Evolutionary conservation across 2,888 invertebrate genomes (phyloP).

Genomic region (Athalia cordata): DNA sequence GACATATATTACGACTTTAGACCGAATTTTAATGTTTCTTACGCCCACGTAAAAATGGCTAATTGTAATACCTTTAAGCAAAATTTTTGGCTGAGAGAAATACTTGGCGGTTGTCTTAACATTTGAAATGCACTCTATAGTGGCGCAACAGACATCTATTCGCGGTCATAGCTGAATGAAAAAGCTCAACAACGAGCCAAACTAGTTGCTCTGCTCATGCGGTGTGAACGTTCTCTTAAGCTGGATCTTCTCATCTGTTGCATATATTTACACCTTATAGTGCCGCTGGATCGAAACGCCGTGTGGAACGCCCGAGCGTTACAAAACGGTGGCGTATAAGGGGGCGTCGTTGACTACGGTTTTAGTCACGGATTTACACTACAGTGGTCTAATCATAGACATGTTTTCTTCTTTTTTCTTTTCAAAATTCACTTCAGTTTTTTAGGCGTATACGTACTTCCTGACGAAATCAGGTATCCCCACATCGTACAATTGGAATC

Average conservation of each 20-base stretch:
- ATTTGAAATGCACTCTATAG: background rate
- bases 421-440: background rate
- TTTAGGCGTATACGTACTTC: too few species aligned
- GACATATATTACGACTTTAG: too few species aligned
- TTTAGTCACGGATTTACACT: slow-evolving; percentile 21
- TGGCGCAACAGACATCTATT: slow-evolving; percentile 31
- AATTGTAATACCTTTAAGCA: too few species aligned
- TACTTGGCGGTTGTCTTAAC: too few species aligned
- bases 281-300: background rate
- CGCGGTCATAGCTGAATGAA: slow-evolving; percentile 41
- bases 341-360: background rate
- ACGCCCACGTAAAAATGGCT: too few species aligned
- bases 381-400: slow-evolving; percentile 18
- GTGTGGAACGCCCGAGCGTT: too few species aligned
- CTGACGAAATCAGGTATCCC: too few species aligned
- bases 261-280: background rate
- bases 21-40: too few species aligned
- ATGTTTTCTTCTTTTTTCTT: background rate
- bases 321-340: too few species aligned
- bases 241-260: slow-evolving; percentile 1
- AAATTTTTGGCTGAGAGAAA: too few species aligned
- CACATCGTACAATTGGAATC: too few species aligned
- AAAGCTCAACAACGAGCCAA: slow-evolving; percentile 11
- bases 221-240: slow-evolving; percentile 28
- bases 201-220: background rate